Percentiles rank a stretch among this genome's conserved stretches.
Evolutionary conservation across 1,140 invertebrate species (phyloP).

Genomic region (Eriocheir sinensis): DNA sequence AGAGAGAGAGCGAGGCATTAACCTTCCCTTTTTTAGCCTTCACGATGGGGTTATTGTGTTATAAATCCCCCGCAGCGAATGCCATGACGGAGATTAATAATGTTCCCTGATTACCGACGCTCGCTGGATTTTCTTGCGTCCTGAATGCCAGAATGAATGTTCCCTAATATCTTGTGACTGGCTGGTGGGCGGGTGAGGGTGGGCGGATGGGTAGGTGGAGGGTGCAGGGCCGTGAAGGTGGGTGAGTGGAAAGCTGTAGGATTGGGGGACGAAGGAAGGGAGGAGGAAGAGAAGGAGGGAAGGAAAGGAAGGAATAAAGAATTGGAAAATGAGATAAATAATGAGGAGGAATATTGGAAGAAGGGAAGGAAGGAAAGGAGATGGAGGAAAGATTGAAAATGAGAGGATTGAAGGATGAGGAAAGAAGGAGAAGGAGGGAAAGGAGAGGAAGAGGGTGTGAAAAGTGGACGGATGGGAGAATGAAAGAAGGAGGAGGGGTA

Average conservation of each 20-base stretch:
- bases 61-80: neutral
- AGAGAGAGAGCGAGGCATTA: too few relatives aligned
- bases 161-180: conserved; percentile 12
- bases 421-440: neutral
- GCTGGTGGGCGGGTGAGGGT: neutral
- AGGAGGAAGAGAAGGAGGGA: too few relatives aligned
- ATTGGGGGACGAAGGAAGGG: too few relatives aligned
- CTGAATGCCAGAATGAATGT: conserved; percentile 15
- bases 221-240: too few relatives aligned
- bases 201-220: too few relatives aligned
- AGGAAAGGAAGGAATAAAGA: too few relatives aligned
- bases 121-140: neutral
- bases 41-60: neutral
- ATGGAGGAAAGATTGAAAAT: too few relatives aligned
- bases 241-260: too few relatives aligned
- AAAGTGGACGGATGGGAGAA: neutral
- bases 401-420: neutral
- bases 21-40: neutral
- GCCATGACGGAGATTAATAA: neutral
- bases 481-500: neutral
- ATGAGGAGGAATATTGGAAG: too few relatives aligned
- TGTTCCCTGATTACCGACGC: neutral
- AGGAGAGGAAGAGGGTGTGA: neutral
- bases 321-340: too few relatives aligned
- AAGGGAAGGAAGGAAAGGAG: too few relatives aligned